Percentiles rank a stretch among this genome's conserved stretches.
phyloP scores from a whole-genome alignment of 1,140 invertebrate genomes.

The Zaprionus davidi region DNA sequence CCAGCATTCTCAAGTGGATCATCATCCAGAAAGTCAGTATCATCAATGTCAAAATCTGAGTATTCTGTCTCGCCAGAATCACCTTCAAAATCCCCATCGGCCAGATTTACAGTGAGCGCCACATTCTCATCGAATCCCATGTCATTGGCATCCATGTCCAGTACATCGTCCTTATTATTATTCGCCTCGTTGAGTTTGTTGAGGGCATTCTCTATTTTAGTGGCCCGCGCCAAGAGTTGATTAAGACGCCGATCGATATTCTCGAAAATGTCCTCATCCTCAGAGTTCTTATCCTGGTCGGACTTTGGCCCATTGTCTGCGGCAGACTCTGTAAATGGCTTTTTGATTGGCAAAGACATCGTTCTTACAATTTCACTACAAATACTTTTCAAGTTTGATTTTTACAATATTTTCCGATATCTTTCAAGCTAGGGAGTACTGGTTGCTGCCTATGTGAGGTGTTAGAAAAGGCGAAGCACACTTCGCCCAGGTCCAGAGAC shows the following conservation, averaged over 20 bases:
- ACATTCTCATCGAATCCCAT: constrained; percentile 6
- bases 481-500: background rate
- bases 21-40: background rate
- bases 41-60: background rate
- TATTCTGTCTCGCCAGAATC: background rate
- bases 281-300: background rate
- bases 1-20: background rate
- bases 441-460: background rate
- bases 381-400: constrained; percentile 1
- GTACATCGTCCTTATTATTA: background rate
- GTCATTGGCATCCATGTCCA: background rate
- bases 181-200: constrained; percentile 12
- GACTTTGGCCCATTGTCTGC: background rate
- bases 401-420: constrained; percentile 2
- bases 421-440: background rate
- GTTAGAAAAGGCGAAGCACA: background rate
- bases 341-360: constrained; percentile 17
- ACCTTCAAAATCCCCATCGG: background rate
- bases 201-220: constrained; percentile 31
- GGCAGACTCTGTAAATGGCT: background rate
- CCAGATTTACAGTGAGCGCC: background rate
- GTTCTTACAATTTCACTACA: background rate
- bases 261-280: constrained; percentile 1
- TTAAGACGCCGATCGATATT: constrained; percentile 37
- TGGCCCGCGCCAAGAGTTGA: constrained; percentile 21